phyloP scores from a whole-genome alignment of 2,113 vertebrate genomes.

The Talpa occidentalis region DNA sequence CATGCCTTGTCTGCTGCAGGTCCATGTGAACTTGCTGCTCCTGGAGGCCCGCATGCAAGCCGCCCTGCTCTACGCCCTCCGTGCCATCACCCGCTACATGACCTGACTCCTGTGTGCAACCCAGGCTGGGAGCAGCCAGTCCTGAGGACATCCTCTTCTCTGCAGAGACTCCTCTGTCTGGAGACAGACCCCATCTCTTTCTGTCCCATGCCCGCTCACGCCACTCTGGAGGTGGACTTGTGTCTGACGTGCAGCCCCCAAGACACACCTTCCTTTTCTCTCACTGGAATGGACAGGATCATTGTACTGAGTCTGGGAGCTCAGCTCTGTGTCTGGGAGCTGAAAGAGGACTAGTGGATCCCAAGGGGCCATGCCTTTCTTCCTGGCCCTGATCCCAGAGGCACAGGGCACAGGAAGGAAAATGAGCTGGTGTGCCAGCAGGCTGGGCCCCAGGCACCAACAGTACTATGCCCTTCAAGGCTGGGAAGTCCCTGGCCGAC shows the following conservation, averaged over 20 bases:
- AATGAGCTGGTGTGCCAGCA: background rate
- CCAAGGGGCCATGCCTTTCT: background rate
- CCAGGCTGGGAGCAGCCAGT: background rate
- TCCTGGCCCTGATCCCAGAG: background rate
- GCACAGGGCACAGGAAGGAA: conserved; percentile 10
- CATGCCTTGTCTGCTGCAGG: conserved; percentile 82
- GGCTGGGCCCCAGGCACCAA: background rate
- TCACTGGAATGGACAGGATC: conserved; percentile 61
- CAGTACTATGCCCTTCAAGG: conserved; percentile 23
- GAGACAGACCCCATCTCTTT: conserved; percentile 40
- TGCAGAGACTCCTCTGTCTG: conserved; percentile 59
- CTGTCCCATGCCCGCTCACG: background rate
- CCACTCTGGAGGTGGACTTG: background rate
- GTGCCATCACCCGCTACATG: conserved; percentile 91
- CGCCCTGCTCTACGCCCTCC: conserved; percentile 93
- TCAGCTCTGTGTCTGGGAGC: background rate
- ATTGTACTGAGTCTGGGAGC: conserved; percentile 60
- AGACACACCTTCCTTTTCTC: background rate
- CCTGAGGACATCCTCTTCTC: background rate
- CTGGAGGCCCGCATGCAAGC: conserved; percentile 97
- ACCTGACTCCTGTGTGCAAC: conserved; percentile 80
- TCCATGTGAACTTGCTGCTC: conserved; percentile 95
- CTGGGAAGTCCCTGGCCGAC: conserved; percentile 12
- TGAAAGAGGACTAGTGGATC: background rate
- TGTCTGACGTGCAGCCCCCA: background rate